Evolutionary conservation across 2,888 invertebrate genomes (phyloP).

Genomic region (Trichogramma dendrolimi): DNA sequence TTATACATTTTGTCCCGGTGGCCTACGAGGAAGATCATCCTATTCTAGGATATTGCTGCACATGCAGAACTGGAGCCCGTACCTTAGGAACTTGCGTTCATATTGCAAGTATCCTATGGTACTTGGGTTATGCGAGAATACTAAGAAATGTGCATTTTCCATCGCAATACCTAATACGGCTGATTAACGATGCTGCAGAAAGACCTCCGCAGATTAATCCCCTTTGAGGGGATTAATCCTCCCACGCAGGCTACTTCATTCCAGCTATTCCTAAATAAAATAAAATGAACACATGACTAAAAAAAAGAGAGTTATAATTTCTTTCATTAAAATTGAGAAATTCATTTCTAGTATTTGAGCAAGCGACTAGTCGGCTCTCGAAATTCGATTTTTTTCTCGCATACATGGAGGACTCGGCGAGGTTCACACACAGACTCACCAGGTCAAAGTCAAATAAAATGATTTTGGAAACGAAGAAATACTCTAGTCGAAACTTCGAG

Average conservation of each 20-base stretch:
- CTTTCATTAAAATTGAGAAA: not conserved
- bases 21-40: conserved; percentile 10
- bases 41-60: conserved; percentile 16
- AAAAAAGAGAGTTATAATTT: no score
- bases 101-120: conserved; percentile 3
- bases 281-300: not conserved
- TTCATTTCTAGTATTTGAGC: not conserved
- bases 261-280: not conserved
- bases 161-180: not conserved
- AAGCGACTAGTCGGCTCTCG: not conserved
- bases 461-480: no score
- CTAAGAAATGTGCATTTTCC: conserved; percentile 2
- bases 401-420: no score
- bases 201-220: not conserved
- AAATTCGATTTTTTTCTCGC: conserved; percentile 5
- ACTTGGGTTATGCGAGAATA: conserved; percentile 5
- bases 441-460: no score
- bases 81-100: not conserved
- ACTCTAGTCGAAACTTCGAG: no score
- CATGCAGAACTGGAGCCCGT: conserved; percentile 3
- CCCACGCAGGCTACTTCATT: no score
- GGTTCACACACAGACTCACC: no score
- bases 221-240: no score
- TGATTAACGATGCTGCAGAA: conserved; percentile 3
- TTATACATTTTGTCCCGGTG: not conserved